Percentiles rank a stretch among this genome's conserved stretches.
Evolutionary conservation across 2,797 vertebrate species (phyloP).

Genomic region (Semaprochilodus insignis): DNA sequence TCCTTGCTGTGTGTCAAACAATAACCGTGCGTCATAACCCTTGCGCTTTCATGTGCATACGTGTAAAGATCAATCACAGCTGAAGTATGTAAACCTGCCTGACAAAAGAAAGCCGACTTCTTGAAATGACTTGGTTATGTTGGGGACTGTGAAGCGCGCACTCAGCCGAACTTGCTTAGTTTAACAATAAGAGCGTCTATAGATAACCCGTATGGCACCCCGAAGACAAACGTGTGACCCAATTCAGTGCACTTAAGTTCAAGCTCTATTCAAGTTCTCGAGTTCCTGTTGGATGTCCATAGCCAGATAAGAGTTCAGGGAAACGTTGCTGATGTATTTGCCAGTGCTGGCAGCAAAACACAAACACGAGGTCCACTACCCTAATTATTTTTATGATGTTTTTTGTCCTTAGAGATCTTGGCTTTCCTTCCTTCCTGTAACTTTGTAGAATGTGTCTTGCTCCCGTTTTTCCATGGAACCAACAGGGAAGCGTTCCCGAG

Average conservation of each 20-base stretch:
- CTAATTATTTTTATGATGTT: not conserved
- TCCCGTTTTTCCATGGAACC: constrained; percentile 25
- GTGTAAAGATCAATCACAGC: no score
- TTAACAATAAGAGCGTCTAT: no score
- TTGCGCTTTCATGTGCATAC: no score
- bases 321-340: not conserved
- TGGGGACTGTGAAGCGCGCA: no score
- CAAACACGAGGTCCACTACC: not conserved
- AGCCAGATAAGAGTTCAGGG: not conserved
- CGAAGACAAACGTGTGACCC: no score
- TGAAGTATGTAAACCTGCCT: no score
- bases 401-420: not conserved
- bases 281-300: not conserved
- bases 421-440: constrained; percentile 7
- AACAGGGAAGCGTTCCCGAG: not conserved
- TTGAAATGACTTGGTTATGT: no score
- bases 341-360: not conserved
- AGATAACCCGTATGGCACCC: no score
- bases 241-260: not conserved
- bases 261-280: not conserved
- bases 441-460: not conserved
- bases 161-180: no score
- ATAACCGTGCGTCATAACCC: no score
- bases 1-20: no score
- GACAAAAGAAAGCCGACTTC: no score